These are phyloP conservation scores for Scelioninae gen. 1 DNA, from an alignment of 2,888 invertebrate genomes.

Conservation along the genomic window DNA sequence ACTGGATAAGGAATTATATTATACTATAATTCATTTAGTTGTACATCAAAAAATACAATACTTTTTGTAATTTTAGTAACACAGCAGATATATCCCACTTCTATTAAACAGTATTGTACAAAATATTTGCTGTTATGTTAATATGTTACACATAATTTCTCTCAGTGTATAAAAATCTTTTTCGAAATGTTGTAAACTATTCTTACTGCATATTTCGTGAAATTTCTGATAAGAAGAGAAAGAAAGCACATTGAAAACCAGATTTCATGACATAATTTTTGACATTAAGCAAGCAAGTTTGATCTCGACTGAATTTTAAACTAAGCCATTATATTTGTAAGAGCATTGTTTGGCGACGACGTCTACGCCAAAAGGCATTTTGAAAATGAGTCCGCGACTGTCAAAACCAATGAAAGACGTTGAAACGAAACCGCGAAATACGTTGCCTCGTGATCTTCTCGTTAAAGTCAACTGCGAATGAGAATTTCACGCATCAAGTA, in stretches of 20 bases:
- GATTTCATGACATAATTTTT: not conserved
- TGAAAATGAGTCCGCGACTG: conserved; percentile 26
- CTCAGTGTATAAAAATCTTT: too few species aligned
- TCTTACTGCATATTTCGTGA: not conserved
- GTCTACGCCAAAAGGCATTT: conserved; percentile 17
- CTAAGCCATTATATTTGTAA: conserved; percentile 11
- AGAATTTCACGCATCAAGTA: conserved; percentile 64
- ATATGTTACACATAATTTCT: too few species aligned
- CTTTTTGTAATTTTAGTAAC: too few species aligned
- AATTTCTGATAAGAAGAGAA: not conserved
- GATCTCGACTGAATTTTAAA: not conserved
- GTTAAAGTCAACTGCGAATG: conserved; percentile 64
- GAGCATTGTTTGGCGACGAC: conserved; percentile 21
- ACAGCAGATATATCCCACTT: too few species aligned
- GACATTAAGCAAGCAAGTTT: conserved; percentile 8
- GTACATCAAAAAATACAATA: too few species aligned
- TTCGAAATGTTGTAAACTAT: too few species aligned
- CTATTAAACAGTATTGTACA: too few species aligned
- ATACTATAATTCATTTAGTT: too few species aligned
- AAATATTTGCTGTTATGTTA: too few species aligned
- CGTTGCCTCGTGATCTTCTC: conserved; percentile 53
- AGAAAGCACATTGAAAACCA: not conserved
- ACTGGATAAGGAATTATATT: too few species aligned
- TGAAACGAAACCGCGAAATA: conserved; percentile 37
- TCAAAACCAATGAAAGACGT: conserved; percentile 45